These are phyloP conservation scores for Lordiphosa stackelbergi DNA, from an alignment of 1,140 invertebrate species.

Conservation along the genomic window DNA sequence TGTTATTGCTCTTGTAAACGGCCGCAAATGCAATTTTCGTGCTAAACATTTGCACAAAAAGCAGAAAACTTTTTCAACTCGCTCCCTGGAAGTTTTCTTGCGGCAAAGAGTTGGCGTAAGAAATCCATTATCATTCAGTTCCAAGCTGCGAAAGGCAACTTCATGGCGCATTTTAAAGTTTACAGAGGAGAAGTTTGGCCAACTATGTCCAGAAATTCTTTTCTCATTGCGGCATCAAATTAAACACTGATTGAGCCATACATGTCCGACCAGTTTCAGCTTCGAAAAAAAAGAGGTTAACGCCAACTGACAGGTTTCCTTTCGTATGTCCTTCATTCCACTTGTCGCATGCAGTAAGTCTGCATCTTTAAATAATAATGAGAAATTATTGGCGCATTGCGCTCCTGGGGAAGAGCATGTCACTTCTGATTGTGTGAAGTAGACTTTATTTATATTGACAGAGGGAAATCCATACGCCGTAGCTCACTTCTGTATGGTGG, in stretches of 20 bases:
- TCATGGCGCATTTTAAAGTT: too few relatives aligned
- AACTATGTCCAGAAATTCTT: too few relatives aligned
- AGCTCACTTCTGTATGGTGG: too few relatives aligned
- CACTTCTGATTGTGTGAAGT: constrained; percentile 8
- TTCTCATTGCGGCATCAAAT: too few relatives aligned
- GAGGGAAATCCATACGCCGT: too few relatives aligned
- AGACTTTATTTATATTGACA: too few relatives aligned
- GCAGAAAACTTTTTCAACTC: not conserved
- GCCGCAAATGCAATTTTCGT: constrained; percentile 6
- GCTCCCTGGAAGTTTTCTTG: not conserved
- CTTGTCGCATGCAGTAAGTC: constrained; percentile 9
- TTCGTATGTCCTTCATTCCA: constrained; percentile 3
- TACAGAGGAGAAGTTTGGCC: too few relatives aligned
- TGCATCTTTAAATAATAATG: constrained; percentile 13
- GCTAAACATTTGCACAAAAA: constrained; percentile 10
- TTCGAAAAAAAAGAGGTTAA: constrained; percentile 3
- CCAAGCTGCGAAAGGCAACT: too few relatives aligned
- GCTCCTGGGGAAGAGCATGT: constrained; percentile 8
- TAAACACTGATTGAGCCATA: too few relatives aligned
- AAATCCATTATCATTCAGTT: not conserved
- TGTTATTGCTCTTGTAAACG: not conserved
- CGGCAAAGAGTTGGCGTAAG: not conserved
- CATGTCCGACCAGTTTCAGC: not conserved
- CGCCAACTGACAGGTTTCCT: constrained; percentile 13
- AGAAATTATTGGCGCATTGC: constrained; percentile 15